phyloP scores from a whole-genome alignment of 2,888 invertebrate genomes.

The Abrostola tripartita region DNA sequence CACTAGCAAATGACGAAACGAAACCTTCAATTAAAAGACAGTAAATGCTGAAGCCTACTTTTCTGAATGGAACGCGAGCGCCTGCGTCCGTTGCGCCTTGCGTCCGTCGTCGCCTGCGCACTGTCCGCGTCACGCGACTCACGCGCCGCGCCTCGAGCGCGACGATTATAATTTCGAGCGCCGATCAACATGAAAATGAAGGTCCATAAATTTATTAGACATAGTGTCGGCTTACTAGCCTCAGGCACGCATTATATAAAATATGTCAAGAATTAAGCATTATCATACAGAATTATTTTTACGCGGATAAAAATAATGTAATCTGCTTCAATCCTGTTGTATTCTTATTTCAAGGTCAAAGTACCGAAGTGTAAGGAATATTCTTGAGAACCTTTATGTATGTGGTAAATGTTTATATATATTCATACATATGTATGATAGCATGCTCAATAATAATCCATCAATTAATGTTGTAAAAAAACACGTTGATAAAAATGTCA shows the following conservation, averaged over 20 bases:
- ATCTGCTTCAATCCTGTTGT: conserved; percentile 44
- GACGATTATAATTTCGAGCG: conserved; percentile 87
- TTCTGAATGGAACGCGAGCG: conserved; percentile 23
- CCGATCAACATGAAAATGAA: conserved; percentile 88
- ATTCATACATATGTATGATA: no score
- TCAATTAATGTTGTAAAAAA: no score
- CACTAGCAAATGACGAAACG: conserved; percentile 14
- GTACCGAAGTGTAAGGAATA: conserved; percentile 16
- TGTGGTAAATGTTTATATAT: neutral
- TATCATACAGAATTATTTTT: conserved; percentile 82
- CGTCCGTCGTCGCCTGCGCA: conserved; percentile 45
- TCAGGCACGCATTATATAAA: conserved; percentile 85
- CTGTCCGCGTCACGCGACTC: conserved; percentile 67
- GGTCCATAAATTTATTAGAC: conserved; percentile 88
- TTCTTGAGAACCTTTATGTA: neutral
- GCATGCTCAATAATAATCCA: no score
- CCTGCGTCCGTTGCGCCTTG: conserved; percentile 10
- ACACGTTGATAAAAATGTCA: no score
- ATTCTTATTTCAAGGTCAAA: conserved; percentile 36
- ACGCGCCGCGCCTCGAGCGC: conserved; percentile 81
- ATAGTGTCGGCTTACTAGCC: conserved; percentile 85
- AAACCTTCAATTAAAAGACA: conserved; percentile 29
- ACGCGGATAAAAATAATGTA: conserved; percentile 72
- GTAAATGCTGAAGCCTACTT: conserved; percentile 7
- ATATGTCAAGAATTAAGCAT: conserved; percentile 88